Evolutionary conservation across 30 jellyfish, hydroid and myxozoan genomes (phyloP).

Genomic region (Haliclystus octoradiatus): DNA sequence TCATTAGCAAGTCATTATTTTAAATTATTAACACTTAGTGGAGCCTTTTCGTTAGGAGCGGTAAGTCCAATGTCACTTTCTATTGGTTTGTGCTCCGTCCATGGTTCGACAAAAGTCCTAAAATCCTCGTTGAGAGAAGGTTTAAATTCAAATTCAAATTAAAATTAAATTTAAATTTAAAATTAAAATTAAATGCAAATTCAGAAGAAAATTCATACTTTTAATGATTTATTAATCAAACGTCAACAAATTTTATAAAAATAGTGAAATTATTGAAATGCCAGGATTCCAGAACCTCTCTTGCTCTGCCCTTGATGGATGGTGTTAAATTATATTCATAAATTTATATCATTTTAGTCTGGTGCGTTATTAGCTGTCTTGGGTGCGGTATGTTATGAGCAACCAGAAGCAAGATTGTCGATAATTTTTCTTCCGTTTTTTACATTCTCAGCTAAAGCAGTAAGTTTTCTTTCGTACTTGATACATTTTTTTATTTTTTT

Average conservation of each 20-base stretch:
- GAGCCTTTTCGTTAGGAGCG: slow-evolving; percentile 82
- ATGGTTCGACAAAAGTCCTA: too few species aligned
- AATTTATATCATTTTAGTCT: slow-evolving; percentile 21
- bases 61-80: slow-evolving; percentile 18
- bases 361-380: slow-evolving; percentile 96
- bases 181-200: too few species aligned
- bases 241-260: too few species aligned
- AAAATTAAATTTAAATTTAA: too few species aligned
- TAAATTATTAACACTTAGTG: slow-evolving; percentile 34
- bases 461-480: slow-evolving; percentile 3
- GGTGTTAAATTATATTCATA: not conserved
- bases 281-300: not conserved
- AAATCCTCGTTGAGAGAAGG: too few species aligned
- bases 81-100: too few species aligned
- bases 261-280: not conserved
- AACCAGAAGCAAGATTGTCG: slow-evolving; percentile 87
- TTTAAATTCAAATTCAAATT: too few species aligned
- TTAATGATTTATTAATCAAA: too few species aligned
- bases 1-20: slow-evolving; percentile 76
- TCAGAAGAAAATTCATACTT: too few species aligned
- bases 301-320: not conserved
- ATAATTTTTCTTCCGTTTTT: slow-evolving; percentile 82
- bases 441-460: slow-evolving; percentile 90
- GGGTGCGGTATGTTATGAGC: slow-evolving; percentile 80
- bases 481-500: not conserved